phyloP scores from a whole-genome alignment of 2,113 vertebrate species.

The Struthio camelus region DNA sequence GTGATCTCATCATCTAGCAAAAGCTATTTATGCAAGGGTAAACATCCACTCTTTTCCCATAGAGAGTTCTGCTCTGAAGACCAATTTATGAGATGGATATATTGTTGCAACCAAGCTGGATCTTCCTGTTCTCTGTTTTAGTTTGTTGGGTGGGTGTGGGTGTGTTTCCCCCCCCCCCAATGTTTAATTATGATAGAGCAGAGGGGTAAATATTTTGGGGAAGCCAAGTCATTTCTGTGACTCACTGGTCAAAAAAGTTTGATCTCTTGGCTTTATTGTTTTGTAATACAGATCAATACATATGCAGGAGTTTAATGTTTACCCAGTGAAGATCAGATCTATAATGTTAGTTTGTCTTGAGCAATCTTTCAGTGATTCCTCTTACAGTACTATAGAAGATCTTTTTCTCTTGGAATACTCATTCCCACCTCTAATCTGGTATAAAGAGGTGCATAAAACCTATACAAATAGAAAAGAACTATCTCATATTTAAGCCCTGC shows the following conservation, averaged over 20 bases:
- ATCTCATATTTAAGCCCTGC: neutral
- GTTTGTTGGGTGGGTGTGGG: neutral
- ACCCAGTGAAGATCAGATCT: neutral
- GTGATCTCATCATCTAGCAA: neutral
- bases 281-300: neutral
- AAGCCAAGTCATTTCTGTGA: neutral
- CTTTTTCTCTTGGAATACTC: neutral
- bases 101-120: neutral
- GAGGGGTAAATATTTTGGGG: neutral
- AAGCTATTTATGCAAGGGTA: slow-evolving; percentile 28
- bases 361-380: neutral
- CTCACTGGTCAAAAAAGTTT: neutral
- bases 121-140: neutral
- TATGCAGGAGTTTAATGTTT: neutral
- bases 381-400: neutral
- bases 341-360: neutral
- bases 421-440: neutral
- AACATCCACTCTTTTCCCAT: neutral
- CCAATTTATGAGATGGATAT: neutral
- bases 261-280: neutral
- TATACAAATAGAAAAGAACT: neutral
- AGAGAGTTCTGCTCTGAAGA: neutral
- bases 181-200: neutral
- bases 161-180: neutral
- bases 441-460: neutral